Base-by-base conservation (phyloP, 2,113 vertebrate genomes). In the Atlantisia rogersi region DNA sequence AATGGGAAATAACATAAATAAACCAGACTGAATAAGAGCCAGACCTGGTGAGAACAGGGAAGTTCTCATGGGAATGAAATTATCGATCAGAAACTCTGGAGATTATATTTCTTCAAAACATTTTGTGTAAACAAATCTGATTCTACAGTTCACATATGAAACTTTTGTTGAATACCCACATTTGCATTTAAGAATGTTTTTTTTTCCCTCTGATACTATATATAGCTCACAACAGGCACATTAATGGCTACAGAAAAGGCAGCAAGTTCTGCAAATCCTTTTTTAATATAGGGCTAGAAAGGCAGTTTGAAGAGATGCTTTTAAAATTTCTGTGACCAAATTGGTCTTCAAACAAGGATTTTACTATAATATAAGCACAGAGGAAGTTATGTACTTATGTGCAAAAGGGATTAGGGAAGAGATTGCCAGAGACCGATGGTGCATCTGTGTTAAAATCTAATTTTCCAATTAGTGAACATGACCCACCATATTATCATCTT, bases 1-100 rank as follows among this genome's bases (percentile, higher is more conserved):
- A 69, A 56, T 55, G 2, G 6, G 58, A 90, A 94, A 93, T 64
- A 96, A 65, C 62, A 90, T 63, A 92, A 95, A 82, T 69, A 94
- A 94, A 84, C 4, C 44, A 60, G 56, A 20, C 22, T 32, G 24
- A 70, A 39, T 50, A 90, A 86, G 50, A 22, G 24, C 32, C 70
- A 79, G 70, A 69, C 21, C 13, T 82, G 18, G 25, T 29, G 32
- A 88, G 22, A 94, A 63, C 40, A 70, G 32, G 8, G 88, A 70
- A 92, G 6, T 5, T 81, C 9, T 67, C 42, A 44, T 42, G 32
- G 42, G 64, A 93, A 86, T 55, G 12, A 88, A 82, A 80, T 69
- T 88, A 20, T 9, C 44, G 5, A 71, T 55, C 22, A 82, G 63
- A 91, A 94, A 73, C 19, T 50, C 42, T 28, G 46, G 46, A 15